Evolutionary conservation across 2,797 vertebrate species (phyloP), one percentile per base, ranked within the genome.

Genomic region (Hybognathus amarus): DNA sequence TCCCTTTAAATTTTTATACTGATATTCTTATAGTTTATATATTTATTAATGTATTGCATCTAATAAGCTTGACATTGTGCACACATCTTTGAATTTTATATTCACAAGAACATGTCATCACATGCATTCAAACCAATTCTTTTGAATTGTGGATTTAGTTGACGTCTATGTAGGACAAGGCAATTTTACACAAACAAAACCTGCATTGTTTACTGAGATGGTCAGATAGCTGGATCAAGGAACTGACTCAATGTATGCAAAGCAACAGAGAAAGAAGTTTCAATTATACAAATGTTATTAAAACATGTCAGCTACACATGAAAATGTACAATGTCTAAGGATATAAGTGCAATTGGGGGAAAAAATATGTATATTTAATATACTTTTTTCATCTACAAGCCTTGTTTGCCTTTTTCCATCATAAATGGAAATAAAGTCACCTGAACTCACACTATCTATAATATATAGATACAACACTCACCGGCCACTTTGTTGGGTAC

Each of bases 201-300:
- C 17, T 45, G 6, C 10, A 45, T 22, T 77, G 38, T 77, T 63
- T 45, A 18, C n/a, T 18, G n/a, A 77, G 75, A 79, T 83, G 54
- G 56, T 45, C 22, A 78, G 66, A 77, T 77, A 83, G 75, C 27
- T 24, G 67, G 66, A 69, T 13, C 30, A 77, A 63, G 24, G 24
- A 45, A n/a, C 17, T 47, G 64, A 59, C 24, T 54, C 27, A 10
- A 84, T 79, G 69, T 22, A 84, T 79, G 77, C 69, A 79, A 73
- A 76, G 12, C 15, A 38, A 50, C 24, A n/a, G 64, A 77, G 38
- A 30, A 77, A 45, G 63, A 10, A 13, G 75, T 40, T 47, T 63
- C 11, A 7, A 20, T 75, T 75, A n/a, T n/a, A 56, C 4, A 17
- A 22, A 50, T 30, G 69, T 27, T 24, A 38, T 24, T 76, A 27